Percentiles rank a stretch among this genome's conserved stretches.
phyloP scores from a whole-genome alignment of 2,113 vertebrate genomes.

The Psophia crepitans region DNA sequence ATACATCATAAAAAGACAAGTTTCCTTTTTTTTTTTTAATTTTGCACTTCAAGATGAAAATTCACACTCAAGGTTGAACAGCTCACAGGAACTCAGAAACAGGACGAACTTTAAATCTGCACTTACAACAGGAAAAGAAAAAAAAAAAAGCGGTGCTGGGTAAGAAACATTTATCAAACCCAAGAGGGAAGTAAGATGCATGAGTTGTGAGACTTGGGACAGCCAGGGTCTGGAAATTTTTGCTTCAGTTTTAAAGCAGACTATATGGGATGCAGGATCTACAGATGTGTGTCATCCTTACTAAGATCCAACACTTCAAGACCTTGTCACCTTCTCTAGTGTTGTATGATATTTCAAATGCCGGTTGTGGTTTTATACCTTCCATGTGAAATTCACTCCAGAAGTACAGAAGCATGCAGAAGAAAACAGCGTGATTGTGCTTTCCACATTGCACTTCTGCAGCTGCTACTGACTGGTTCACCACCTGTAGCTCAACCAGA shows the following conservation, averaged over 20 bases:
- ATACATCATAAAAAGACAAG: background rate
- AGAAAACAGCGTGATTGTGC: background rate
- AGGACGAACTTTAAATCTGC: background rate
- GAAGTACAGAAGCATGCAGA: background rate
- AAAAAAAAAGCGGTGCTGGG: background rate
- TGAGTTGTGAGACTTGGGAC: background rate
- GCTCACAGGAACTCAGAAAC: background rate
- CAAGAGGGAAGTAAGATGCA: background rate
- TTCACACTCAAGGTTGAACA: background rate
- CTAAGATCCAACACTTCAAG: background rate
- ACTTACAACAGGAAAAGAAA: background rate
- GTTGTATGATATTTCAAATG: background rate
- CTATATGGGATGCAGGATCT: background rate
- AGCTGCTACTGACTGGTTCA: background rate
- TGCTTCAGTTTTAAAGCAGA: background rate
- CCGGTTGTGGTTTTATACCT: background rate
- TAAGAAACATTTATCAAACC: background rate
- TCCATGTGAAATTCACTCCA: background rate
- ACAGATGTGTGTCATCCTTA: background rate
- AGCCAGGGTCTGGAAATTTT: background rate
- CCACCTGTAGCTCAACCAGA: background rate
- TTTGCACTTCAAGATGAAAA: background rate
- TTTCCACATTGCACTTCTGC: background rate
- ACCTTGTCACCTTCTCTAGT: background rate
- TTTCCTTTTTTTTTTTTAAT: background rate